Base-by-base conservation (phyloP, 2,888 invertebrate species). In the Lasioglossum morio region DNA sequence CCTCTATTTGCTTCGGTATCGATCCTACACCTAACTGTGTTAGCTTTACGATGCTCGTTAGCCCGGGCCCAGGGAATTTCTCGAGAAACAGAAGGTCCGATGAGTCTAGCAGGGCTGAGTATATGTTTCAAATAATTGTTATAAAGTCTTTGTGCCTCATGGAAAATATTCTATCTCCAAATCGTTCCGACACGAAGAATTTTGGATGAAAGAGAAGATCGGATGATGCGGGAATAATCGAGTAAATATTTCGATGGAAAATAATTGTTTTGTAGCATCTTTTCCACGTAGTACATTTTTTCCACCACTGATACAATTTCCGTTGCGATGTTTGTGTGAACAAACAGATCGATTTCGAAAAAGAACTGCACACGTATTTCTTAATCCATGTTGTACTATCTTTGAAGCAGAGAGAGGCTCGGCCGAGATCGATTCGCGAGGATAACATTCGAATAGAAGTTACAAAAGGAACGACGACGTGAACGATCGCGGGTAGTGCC, bases 1-100 rank as follows among this genome's bases (percentile, higher is more conserved):
- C 48, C 34, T n/a, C 30, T 48, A 48, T 73, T 73, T 53, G 73
- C 48, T n/a, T 19, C 66, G 73, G 30, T 12, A 19, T 48, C 48
- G 73, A 30, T 66, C 19, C 34, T 66, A 66, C 66, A 34, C 66
- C 34, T 66, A 63, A 63, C 63, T 63, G 63, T 63, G 63, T 63
- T 63, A 63, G 63, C 63, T 63, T 63, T 63, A 63, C 30, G 63
- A 30, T 7, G 63, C 63, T 63, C 63, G 63, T 63, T 63, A 63
- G 27, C 63, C 7, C 2, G 30, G 16, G 63, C 16, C 30, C 30
- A 7, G 16, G 16, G 30, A 63, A 63, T 63, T 30, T 63, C n/a
- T 30, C 53, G 53, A 53, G 23, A 53, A 53, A 53, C n/a, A 53
- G 53, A 53, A 53, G 53, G 23, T 53, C 53, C 10, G 53, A 53